Evolutionary conservation across 1,140 invertebrate genomes (phyloP).

Genomic region (Diplogasteroides magnus): DNA sequence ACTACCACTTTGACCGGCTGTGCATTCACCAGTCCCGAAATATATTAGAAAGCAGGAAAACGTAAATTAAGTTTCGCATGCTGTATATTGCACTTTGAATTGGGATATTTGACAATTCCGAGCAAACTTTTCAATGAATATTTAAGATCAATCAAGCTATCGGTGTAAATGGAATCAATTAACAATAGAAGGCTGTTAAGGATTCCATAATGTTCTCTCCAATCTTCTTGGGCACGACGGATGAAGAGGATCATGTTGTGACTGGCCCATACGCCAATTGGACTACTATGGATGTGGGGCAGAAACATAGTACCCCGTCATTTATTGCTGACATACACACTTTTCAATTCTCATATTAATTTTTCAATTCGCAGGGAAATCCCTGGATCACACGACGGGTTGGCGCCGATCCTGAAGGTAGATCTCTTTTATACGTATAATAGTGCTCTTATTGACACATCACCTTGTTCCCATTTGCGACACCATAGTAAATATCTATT

Average conservation of each 20-base stretch:
- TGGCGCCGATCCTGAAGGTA: not conserved
- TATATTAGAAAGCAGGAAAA: no score
- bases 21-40: no score
- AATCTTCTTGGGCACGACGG: slow-evolving; percentile 29
- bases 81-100: no score
- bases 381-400: not conserved
- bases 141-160: not conserved
- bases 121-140: not conserved
- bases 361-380: not conserved
- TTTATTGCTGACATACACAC: no score
- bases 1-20: no score
- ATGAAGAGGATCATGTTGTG: slow-evolving; percentile 26
- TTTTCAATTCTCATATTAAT: no score
- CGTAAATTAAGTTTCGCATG: not conserved
- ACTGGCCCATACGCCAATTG: slow-evolving; percentile 37
- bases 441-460: not conserved
- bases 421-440: not conserved
- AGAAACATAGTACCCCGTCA: no score
- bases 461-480: no score
- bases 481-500: no score
- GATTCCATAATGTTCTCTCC: slow-evolving; percentile 36
- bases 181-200: not conserved
- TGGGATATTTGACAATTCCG: no score
- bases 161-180: not conserved
- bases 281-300: slow-evolving; percentile 32